Conservation (phyloP, 2,888 invertebrate species). For the Eupithecia exiguata region DNA sequence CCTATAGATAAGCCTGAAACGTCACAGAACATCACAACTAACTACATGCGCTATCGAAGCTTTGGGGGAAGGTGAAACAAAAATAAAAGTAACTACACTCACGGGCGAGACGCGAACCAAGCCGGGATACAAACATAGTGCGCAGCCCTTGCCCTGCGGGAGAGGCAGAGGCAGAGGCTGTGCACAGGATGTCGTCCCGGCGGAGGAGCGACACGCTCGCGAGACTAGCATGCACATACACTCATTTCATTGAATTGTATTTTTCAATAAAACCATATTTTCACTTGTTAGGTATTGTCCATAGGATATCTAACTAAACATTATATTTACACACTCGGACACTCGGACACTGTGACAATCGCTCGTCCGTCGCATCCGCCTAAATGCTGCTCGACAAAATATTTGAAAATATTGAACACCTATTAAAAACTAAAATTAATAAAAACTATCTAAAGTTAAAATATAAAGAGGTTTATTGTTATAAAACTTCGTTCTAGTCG, state of each 20-base stretch:
- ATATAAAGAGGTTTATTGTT: slow-evolving; percentile 70
- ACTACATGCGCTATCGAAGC: slow-evolving; percentile 69
- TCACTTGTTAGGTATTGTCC: slow-evolving; percentile 84
- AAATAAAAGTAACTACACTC: slow-evolving; percentile 67
- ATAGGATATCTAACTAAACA: slow-evolving; percentile 79
- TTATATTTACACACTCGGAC: slow-evolving; percentile 74
- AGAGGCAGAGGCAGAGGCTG: too few relatives aligned
- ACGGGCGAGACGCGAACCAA: slow-evolving; percentile 44
- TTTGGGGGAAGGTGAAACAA: slow-evolving; percentile 52
- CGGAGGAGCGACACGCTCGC: slow-evolving; percentile 45
- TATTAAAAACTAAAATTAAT: slow-evolving; percentile 81
- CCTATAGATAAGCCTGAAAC: slow-evolving; percentile 45
- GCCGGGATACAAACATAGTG: not conserved
- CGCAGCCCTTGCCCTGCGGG: not conserved
- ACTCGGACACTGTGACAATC: slow-evolving; percentile 48
- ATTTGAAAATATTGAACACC: slow-evolving; percentile 79
- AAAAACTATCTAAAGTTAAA: slow-evolving; percentile 78
- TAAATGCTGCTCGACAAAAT: slow-evolving; percentile 71
- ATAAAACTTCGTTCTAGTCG: slow-evolving; percentile 48
- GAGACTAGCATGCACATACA: slow-evolving; percentile 67
- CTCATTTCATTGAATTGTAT: slow-evolving; percentile 80
- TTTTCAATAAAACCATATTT: slow-evolving; percentile 80
- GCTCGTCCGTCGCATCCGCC: slow-evolving; percentile 49
- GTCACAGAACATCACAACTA: slow-evolving; percentile 52
- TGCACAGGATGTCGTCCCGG: not conserved